Evolutionary conservation across 2,113 vertebrate species (phyloP).

Genomic region (Epinephelus fuscoguttatus): DNA sequence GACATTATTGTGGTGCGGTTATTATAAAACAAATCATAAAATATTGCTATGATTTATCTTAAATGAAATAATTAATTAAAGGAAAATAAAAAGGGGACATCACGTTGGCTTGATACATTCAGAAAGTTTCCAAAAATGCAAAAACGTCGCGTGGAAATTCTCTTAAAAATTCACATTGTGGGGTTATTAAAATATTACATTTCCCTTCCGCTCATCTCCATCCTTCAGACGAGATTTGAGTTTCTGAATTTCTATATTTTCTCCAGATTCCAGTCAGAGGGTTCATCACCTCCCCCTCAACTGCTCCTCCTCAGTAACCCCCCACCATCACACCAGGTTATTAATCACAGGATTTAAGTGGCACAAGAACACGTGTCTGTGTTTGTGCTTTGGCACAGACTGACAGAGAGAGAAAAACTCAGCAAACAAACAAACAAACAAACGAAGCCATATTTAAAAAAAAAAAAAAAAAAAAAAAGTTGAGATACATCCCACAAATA

Average conservation of each 20-base stretch:
- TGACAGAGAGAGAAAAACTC: conserved; percentile 81
- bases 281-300: conserved; percentile 25
- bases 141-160: background rate
- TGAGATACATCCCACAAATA: conserved; percentile 91
- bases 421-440: conserved; percentile 74
- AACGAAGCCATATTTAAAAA: conserved; percentile 62
- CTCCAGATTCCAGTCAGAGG: conserved; percentile 43
- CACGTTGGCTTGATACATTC: conserved; percentile 27
- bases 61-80: background rate
- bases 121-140: conserved; percentile 36
- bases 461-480: conserved; percentile 66
- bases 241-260: conserved; percentile 43
- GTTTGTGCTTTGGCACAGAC: conserved; percentile 89
- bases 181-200: background rate
- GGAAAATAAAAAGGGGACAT: background rate
- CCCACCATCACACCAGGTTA: conserved; percentile 53
- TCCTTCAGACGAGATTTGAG: conserved; percentile 65
- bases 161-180: background rate
- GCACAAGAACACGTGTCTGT: conserved; percentile 77
- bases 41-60: conserved; percentile 35
- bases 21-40: conserved; percentile 17
- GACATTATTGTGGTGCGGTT: background rate
- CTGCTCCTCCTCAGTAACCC: conserved; percentile 4
- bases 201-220: background rate
- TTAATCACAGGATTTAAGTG: conserved; percentile 77